Percentiles rank a stretch among this genome's conserved stretches.
Conservation (phyloP, 2,113 vertebrate genomes). For the Nannospalax galili region DNA sequence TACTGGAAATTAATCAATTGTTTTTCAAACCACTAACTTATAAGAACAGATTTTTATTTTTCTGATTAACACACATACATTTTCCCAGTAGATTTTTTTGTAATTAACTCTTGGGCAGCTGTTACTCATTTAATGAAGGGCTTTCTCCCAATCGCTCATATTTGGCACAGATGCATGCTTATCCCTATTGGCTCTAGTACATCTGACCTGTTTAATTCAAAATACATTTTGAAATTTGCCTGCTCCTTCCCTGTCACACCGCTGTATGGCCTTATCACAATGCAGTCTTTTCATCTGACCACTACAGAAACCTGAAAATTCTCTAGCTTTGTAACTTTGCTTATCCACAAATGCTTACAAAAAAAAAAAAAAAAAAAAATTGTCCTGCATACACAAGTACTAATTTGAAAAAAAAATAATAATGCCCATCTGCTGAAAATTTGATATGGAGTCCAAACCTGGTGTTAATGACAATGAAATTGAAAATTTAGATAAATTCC, state of each 20-base stretch:
- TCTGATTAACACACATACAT: background rate
- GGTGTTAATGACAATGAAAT: background rate
- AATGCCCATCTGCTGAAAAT: background rate
- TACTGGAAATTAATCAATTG: conserved; percentile 56
- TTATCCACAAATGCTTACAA: background rate
- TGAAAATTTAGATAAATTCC: background rate
- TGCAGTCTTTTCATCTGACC: background rate
- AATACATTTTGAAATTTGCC: background rate
- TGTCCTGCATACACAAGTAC: background rate
- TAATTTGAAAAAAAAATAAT: conserved; percentile 7
- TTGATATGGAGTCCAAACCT: background rate
- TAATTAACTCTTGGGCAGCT: background rate
- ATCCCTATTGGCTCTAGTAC: background rate
- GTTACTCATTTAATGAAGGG: background rate
- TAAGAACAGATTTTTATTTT: conserved; percentile 52
- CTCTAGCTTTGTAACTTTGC: background rate
- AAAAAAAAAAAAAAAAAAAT: conserved; percentile 31
- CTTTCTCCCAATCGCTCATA: background rate
- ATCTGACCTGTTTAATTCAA: background rate
- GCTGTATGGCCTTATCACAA: background rate
- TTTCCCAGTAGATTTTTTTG: background rate
- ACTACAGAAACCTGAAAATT: background rate
- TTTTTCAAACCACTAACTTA: conserved; percentile 12
- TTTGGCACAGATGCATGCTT: background rate
- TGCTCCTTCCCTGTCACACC: background rate